Evolutionary conservation across 2,113 vertebrate species (phyloP), one percentile per base, ranked within the genome.

Genomic region (Hymenochirus boettgeri): DNA sequence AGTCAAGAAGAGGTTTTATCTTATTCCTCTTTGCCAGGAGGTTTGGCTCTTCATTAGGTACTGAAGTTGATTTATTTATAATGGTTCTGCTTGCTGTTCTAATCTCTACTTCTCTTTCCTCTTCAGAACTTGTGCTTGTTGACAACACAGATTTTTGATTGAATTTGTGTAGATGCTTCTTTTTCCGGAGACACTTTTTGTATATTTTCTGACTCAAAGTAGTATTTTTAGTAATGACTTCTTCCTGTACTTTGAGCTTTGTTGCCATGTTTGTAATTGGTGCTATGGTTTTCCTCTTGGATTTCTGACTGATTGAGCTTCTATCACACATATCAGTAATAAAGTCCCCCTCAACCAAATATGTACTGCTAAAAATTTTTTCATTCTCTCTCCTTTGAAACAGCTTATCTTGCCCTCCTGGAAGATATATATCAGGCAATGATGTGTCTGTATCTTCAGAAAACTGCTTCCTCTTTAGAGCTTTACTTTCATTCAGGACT

Each of bases 391-490:
- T 52, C 45, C 37, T 26, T 10, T 15, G 17, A 2, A 24, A 15
- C 26, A 23, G 10, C 13, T 33, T 29, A 7, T 24, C 17, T 12
- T 52, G 45, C 7, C 27, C 5, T 6, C 5, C 17, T 7, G n/a
- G 12, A 27, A 9, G 10, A 2, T 31, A 29, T 7, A 10, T 18
- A 18, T 51, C 64, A 26, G 46, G 51, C 1, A 17, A n/a, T 22
- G 47, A 15, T 18, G 27, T 26, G 13, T 59, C 56, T 3, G 25
- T 26, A 26, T 67, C 55, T 11, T 39, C 55, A 13, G 23, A 26
- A 27, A 47, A 15, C 13, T 35, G 22, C 46, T 67, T 67, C 56
- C 64, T 67, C 23, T 67, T 67, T 22, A 33, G 12, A 18, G 46
- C 29, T 24, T 42, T 67, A 26, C 27, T 23, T 18, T n/a, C 19